Base-by-base conservation (phyloP, 1,140 invertebrate species). In the Pachyrhynchus sulphureomaculatus region DNA sequence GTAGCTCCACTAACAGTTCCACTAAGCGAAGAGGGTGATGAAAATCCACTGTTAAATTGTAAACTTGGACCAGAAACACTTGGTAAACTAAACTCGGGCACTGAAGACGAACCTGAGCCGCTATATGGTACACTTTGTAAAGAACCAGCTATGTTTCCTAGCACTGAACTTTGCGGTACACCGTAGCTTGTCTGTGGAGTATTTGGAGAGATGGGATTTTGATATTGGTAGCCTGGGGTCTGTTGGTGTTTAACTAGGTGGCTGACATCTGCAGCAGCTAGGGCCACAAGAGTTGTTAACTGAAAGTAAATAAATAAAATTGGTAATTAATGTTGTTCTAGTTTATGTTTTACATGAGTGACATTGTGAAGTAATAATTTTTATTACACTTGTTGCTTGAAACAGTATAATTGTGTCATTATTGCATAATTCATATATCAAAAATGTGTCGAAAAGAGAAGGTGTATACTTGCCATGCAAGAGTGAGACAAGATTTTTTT, bases 231-330 rank as follows among this genome's bases (percentile, higher is more conserved):
- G 34, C 57, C 48, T 20, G 36, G 8, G 3, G 10, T 4, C 12
- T 37, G 56, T n/a, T 23, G 53, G 8, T 58, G 44, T 15, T 59
- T 59, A 4, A 51, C 4, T 15, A 62, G 15, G 13, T 62, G 60
- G n/a, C 33, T 55, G 0, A 62, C 52, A 26, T 62, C 60, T 13
- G 60, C 60, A 33, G 12, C 39, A 18, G 47, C 44, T 4, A 62
- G 21, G 24, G 52, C 34, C 34, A 34, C 60, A 5, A 55, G 36
- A 5, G 13, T 13, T 0, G 33, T 18, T 4, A 54, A 4, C 59
- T 62, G 39, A 4, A 60, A 51, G 0, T 42, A 41, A 41, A 52
- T 24, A 57, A 23, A 42, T 12, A 32, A 15, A 12, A n/a, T 55
- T 42, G 17, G 15, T 17, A 9, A 21, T 5, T 47, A 21, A 20